These are phyloP conservation scores for Turnix velox DNA, from an alignment of 2,113 vertebrate genomes.

Conservation along the genomic window DNA sequence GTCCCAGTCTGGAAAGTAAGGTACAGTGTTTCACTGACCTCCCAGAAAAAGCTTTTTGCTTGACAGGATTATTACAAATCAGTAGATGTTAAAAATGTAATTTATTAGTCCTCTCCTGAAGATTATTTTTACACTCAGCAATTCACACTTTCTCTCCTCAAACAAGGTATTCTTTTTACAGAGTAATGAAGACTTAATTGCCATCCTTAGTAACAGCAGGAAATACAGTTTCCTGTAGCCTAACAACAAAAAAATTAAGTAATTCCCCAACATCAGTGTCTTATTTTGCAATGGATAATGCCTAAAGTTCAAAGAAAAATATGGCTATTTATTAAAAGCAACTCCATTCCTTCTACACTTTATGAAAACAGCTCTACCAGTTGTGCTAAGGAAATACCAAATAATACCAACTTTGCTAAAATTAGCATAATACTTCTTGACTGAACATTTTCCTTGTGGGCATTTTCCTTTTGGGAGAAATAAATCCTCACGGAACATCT, in stretches of 20 bases:
- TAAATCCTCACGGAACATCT: not conserved
- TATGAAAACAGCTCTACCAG: not conserved
- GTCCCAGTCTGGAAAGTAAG: not conserved
- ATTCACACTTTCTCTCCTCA: not conserved
- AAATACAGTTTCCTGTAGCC: not conserved
- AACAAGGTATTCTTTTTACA: not conserved
- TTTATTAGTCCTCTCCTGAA: not conserved
- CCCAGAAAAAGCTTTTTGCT: not conserved
- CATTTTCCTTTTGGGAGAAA: not conserved
- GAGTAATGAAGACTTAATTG: not conserved
- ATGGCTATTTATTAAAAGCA: not conserved
- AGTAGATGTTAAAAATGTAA: not conserved
- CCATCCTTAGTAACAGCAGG: not conserved
- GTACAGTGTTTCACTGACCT: not conserved
- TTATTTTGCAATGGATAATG: not conserved
- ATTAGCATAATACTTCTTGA: not conserved
- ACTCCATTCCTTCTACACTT: not conserved
- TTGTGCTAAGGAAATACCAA: not conserved
- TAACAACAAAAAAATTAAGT: not conserved
- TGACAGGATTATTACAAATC: not conserved
- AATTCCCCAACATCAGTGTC: not conserved
- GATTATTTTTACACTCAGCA: not conserved
- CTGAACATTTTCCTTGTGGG: not conserved
- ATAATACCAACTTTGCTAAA: not conserved
- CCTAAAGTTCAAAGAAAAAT: not conserved